Evolutionary conservation across 2,888 invertebrate genomes (phyloP).

Genomic region (Ferrisia virgata): DNA sequence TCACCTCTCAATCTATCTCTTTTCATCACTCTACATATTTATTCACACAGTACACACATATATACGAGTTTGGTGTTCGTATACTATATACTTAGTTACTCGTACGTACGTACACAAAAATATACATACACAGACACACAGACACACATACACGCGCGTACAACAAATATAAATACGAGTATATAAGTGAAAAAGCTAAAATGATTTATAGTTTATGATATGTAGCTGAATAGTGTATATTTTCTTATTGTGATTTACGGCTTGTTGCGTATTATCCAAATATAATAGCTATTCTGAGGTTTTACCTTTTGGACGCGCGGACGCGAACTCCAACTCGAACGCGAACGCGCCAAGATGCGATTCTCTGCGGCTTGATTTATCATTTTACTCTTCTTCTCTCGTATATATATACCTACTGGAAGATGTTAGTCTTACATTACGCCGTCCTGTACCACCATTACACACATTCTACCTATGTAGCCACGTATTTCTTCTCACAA

Average conservation of each 20-base stretch:
- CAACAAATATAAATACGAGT: neutral
- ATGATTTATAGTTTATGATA: conserved; percentile 36
- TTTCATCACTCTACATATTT: neutral
- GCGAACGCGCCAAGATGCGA: neutral
- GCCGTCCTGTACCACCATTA: too few species aligned
- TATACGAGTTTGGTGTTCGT: neutral
- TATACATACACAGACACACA: too few species aligned
- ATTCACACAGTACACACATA: neutral
- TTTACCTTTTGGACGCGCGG: neutral
- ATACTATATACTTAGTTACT: neutral
- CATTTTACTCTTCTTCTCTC: neutral
- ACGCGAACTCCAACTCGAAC: too few species aligned
- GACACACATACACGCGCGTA: neutral
- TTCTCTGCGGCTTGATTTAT: neutral
- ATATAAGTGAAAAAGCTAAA: neutral
- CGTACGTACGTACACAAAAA: too few species aligned
- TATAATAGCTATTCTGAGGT: conserved; percentile 16
- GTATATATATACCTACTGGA: neutral
- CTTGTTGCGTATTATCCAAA: conserved; percentile 28
- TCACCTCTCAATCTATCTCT: neutral
- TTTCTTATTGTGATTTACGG: conserved; percentile 37
- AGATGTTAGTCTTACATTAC: too few species aligned
- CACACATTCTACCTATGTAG: too few species aligned
- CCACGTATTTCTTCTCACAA: neutral
- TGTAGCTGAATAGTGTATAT: conserved; percentile 22